A percentile compares a stretch with the other conserved stretches of the same genome.
phyloP scores from a whole-genome alignment of 2,797 vertebrate species.

The Erethizon dorsatum region DNA sequence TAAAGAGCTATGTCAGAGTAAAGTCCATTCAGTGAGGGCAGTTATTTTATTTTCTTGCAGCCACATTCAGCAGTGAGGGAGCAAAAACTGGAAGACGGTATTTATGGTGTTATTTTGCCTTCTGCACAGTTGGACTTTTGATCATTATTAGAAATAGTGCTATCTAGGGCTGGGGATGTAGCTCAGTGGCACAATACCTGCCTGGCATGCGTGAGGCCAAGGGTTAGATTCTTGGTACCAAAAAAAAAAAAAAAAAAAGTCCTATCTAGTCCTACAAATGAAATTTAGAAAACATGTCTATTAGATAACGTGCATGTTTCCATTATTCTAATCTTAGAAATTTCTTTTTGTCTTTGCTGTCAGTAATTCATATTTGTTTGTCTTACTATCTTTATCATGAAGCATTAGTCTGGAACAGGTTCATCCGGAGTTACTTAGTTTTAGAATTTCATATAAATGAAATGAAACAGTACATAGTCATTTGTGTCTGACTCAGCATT shows the following conservation, averaged over 20 bases:
- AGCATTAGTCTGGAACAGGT: background rate
- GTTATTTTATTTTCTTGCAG: slow-evolving; percentile 5
- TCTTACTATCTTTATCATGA: background rate
- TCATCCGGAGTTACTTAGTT: background rate
- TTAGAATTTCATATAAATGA: background rate
- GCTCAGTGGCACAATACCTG: too few relatives aligned
- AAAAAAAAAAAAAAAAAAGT: too few relatives aligned
- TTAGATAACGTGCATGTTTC: background rate
- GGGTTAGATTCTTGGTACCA: too few relatives aligned
- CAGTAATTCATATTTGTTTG: slow-evolving; percentile 14
- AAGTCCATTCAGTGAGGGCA: background rate
- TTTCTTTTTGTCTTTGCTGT: background rate
- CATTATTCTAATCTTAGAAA: background rate
- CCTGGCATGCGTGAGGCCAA: too few relatives aligned
- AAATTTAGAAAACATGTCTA: background rate
- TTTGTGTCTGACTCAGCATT: slow-evolving; percentile 4
- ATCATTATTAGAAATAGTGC: background rate
- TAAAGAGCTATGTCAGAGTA: background rate
- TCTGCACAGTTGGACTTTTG: background rate
- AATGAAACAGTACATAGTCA: background rate
- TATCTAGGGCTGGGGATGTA: background rate
- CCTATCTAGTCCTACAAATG: background rate
- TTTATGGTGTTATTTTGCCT: background rate
- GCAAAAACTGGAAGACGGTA: background rate
- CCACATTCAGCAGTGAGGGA: background rate